phyloP scores from a whole-genome alignment of 2,888 invertebrate genomes.

The Lottia scabra region DNA sequence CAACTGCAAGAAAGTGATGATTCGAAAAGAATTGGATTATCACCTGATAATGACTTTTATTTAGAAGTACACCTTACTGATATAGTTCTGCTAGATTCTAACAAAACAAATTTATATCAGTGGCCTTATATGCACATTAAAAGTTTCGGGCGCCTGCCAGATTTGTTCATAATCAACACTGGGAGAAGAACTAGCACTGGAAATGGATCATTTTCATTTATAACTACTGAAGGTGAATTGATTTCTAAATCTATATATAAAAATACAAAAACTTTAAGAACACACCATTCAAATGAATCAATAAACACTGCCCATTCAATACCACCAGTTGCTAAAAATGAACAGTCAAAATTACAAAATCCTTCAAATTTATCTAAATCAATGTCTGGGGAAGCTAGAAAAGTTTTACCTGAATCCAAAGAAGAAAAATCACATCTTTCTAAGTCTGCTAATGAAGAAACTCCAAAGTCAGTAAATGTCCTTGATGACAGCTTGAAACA shows the following conservation, averaged over 20 bases:
- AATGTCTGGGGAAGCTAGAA: no score
- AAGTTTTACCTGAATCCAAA: no score
- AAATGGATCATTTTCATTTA: conserved; percentile 39
- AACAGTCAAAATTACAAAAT: no score
- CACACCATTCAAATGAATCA: no score
- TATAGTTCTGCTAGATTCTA: conserved; percentile 23
- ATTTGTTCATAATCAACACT: conserved; percentile 57
- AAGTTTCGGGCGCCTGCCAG: conserved; percentile 53
- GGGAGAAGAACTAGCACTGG: conserved; percentile 63
- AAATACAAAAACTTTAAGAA: conserved; percentile 15
- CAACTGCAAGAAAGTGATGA: conserved; percentile 21
- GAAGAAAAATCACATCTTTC: no score
- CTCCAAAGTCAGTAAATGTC: no score
- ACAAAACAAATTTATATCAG: conserved; percentile 37
- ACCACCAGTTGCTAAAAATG: no score
- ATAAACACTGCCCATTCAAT: no score
- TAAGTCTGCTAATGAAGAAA: no score
- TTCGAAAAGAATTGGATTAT: conserved; percentile 18
- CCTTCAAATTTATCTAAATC: no score
- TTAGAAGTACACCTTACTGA: conserved; percentile 18
- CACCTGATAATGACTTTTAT: conserved; percentile 14
- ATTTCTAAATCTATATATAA: conserved; percentile 31
- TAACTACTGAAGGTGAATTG: conserved; percentile 26
- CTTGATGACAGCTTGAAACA: no score
- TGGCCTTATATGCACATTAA: conserved; percentile 60